A percentile compares a stretch with the other conserved stretches of the same genome.
These are phyloP conservation scores for Nibea albiflora DNA, from an alignment of 2,113 vertebrate genomes.

Conservation along the genomic window DNA sequence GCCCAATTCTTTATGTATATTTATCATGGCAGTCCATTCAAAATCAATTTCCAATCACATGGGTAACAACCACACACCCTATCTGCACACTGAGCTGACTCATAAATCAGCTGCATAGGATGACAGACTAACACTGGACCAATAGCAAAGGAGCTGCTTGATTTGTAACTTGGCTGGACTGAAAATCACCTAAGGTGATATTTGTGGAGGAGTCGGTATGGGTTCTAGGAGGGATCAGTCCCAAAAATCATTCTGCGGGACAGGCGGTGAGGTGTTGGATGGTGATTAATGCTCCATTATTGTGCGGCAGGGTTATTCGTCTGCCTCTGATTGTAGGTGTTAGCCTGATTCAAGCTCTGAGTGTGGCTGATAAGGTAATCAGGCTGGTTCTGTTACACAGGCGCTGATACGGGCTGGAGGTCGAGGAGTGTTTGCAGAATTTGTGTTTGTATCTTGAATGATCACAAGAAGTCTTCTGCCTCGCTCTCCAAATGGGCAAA, in stretches of 20 bases:
- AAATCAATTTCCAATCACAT: conserved; percentile 53
- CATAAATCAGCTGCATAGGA: conserved; percentile 36
- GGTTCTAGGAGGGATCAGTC: conserved; percentile 34
- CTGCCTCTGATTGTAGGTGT: conserved; percentile 50
- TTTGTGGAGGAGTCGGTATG: conserved; percentile 15
- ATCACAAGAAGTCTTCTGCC: conserved; percentile 24
- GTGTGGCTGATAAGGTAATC: conserved; percentile 66
- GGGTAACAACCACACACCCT: conserved; percentile 7
- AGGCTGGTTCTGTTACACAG: conserved; percentile 34
- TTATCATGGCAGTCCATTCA: conserved; percentile 7
- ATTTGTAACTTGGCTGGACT: conserved; percentile 54
- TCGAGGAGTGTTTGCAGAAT: conserved; percentile 12
- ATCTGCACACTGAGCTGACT: conserved; percentile 16
- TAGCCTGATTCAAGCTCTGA: conserved; percentile 57
- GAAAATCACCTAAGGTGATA: conserved; percentile 53
- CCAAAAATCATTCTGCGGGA: conserved; percentile 66
- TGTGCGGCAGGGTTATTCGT: conserved; percentile 33
- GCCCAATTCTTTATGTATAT: neutral
- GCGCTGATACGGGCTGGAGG: conserved; percentile 25
- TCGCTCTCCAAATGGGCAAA: neutral
- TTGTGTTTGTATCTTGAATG: conserved; percentile 5
- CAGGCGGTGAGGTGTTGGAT: conserved; percentile 40
- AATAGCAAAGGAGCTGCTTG: conserved; percentile 30
- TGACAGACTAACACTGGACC: neutral
- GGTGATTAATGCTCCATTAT: conserved; percentile 68